Base-by-base conservation (phyloP, 2,113 vertebrate genomes). In the Corynorhinus townsendii region DNA sequence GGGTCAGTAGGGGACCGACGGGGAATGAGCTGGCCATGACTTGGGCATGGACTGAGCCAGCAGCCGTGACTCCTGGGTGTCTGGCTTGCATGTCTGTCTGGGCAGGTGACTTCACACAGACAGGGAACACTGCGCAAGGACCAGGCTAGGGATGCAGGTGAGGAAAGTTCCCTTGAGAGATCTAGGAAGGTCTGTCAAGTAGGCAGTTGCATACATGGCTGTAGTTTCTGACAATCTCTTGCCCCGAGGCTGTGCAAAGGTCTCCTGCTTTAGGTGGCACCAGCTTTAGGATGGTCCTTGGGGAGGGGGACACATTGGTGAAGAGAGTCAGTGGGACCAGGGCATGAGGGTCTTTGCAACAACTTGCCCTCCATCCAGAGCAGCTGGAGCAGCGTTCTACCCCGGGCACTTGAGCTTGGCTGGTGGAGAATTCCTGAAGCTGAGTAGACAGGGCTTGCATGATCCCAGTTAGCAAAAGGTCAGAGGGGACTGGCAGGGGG, bases 371-470 rank as follows among this genome's bases (percentile, higher is more conserved):
- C 68, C 69, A 20, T 62, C 43, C 81, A 77, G 17, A 33, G 26
- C 12, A 5, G 12, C n/a, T 10, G 28, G 40, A 82, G 66, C 38
- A 68, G 77, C 33, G 56, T 64, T 83, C 35, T 40, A 22, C 24
- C 35, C 6, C 28, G 30, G n/a, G 26, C n/a, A 8, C 80, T 62
- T 85, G 47, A 64, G 81, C 79, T 26, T 77, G n/a, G 68, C 54
- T 95, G 88, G 38, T 49, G 11, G 47, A 92, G 62, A 49, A 75
- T 26, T 77, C 35, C 81, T 88, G 54, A 81, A 62, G 52, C 20
- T n/a, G 43, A 94, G 33, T 90, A 81, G 93, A 84, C 6, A 94
- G 77, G n/a, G 47, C 30, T 83, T 85, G 62, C 90, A 86, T 83
- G 75, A 89, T 59, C 24, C 22, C 45, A 54, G 22, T 68, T 35